Percentiles rank a stretch among this genome's conserved stretches.
These are phyloP conservation scores for Heteromormyrus szaboi DNA, from an alignment of 2,797 vertebrate species.

Conservation along the genomic window DNA sequence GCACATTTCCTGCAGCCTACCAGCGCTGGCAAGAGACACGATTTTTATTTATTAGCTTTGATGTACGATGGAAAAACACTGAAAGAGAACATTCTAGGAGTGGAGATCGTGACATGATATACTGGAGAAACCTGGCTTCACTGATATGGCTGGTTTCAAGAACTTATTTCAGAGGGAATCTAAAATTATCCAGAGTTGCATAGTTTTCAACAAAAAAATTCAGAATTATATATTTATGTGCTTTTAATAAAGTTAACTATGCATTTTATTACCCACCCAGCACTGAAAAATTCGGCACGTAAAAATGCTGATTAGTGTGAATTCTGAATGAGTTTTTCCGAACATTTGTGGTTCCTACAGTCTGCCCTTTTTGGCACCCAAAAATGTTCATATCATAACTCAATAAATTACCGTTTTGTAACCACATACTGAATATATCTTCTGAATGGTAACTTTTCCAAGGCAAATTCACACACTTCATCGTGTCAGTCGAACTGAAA, in stretches of 20 bases:
- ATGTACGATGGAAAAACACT: not conserved
- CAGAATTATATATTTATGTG: not conserved
- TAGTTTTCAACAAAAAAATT: not conserved
- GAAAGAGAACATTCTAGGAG: not conserved
- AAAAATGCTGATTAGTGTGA: not conserved
- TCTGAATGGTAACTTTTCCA: not conserved
- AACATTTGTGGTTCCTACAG: not conserved
- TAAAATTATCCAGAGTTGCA: not conserved
- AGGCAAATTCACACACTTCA: not conserved
- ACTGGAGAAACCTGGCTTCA: not conserved
- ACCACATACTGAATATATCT: not conserved
- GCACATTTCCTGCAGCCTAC: not conserved
- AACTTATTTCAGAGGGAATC: not conserved
- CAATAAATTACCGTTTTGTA: not conserved
- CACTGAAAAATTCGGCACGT: not conserved
- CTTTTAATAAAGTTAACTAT: not conserved
- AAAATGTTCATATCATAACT: not conserved
- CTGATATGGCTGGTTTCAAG: not conserved
- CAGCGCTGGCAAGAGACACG: not conserved
- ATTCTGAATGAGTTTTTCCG: not conserved
- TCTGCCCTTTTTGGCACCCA: not conserved
- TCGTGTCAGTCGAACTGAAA: not conserved
- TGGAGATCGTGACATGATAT: not conserved
- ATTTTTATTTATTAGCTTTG: slow-evolving; percentile 12
- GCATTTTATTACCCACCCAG: not conserved